Evolutionary conservation across 2,888 invertebrate genomes (phyloP).

Genomic region (Drosophila conformis): DNA sequence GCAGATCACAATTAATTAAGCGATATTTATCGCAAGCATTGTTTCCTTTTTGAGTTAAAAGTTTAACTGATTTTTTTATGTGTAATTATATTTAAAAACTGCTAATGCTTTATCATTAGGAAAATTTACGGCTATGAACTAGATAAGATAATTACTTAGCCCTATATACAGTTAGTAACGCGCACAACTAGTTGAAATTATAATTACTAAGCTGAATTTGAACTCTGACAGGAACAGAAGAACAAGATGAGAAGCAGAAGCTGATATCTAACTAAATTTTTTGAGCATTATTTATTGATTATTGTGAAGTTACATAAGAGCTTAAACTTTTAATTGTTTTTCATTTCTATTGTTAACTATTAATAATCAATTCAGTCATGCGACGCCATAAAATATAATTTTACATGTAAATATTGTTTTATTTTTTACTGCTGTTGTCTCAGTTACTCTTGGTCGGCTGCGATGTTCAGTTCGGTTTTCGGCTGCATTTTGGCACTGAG

Average conservation of each 20-base stretch:
- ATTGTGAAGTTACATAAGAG: neutral
- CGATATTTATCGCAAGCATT: neutral
- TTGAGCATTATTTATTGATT: neutral
- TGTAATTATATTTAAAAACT: neutral
- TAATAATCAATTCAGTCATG: neutral
- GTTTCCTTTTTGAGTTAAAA: neutral
- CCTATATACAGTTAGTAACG: neutral
- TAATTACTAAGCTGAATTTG: neutral
- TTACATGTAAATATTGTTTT: neutral
- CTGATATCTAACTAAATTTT: neutral
- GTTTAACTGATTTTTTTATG: neutral
- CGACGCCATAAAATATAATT: neutral
- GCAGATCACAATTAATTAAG: neutral
- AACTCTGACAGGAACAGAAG: neutral
- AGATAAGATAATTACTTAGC: neutral
- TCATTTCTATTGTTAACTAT: neutral
- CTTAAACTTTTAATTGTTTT: neutral
- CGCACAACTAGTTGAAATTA: neutral
- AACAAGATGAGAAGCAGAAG: neutral
- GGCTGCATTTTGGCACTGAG: neutral
- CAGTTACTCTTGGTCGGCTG: slow-evolving; percentile 26
- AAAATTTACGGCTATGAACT: neutral
- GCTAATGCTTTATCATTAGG: neutral
- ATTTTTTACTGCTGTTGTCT: neutral
- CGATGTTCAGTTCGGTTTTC: slow-evolving; percentile 24